Evolutionary conservation across 2,888 invertebrate species (phyloP), one percentile per base, ranked within the genome.

Genomic region (Synergus umbraculus): DNA sequence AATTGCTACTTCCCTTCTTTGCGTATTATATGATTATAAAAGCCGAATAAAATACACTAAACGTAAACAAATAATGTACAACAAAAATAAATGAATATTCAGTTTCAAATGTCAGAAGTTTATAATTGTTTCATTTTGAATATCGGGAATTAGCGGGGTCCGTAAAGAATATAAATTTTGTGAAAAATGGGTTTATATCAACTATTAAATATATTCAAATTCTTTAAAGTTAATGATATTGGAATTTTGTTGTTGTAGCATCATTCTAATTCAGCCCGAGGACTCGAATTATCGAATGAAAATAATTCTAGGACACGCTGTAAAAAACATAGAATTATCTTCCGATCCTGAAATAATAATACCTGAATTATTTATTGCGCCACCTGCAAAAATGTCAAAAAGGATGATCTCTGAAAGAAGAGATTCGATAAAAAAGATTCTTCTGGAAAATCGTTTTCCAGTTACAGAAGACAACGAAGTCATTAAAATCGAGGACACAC

Each of bases 371-470:
- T 92, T 92, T 80, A 81, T 77, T 2, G 76, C 81, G 4, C 54
- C 81, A 10, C 65, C 66, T 12, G 69, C 67, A 22, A 81, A 85
- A 79, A 43, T 86, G 29, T 76, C 87, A 12, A 81, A 80, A 46
- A 63, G 83, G 0, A 80, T 81, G 4, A 4, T 88, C 15, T 76
- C 78, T 1, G 80, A 84, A 77, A 86, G 88, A 77, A 92, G 90
- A 81, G 80, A 81, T 73, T 82, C 82, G 18, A 83, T 91, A 15
- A 88, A 84, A 63, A 85, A 87, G 73, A 79, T 89, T 60, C 83
- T 92, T 18, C 29, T 81, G 18, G 85, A 91, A 79, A 91, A 90
- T 86, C 88, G 88, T 49, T 89, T 92, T 79, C 88, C 90, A 5
- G 86, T 92, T 5, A 86, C 77, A 22, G 91, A 92, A 79, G 86